Evolutionary conservation across 2,888 invertebrate genomes (phyloP).

Genomic region (Epinotia brunnichana): DNA sequence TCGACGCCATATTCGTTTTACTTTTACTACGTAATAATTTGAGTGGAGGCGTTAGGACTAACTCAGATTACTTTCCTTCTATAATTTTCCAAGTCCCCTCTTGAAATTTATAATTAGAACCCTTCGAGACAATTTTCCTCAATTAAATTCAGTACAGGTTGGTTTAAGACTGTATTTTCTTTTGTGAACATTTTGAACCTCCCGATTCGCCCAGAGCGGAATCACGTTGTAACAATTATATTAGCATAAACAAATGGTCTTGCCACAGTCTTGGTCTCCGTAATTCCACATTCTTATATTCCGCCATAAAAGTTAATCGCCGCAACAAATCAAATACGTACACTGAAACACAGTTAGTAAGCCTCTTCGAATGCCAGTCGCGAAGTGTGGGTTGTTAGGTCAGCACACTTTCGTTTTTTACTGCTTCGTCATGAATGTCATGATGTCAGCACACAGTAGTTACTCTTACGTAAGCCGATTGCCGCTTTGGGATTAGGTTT

Average conservation of each 20-base stretch:
- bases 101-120: constrained; percentile 8
- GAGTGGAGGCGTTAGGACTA: constrained; percentile 20
- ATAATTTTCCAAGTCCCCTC: constrained; percentile 12
- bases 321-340: constrained; percentile 38
- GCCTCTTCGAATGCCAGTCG: constrained; percentile 47
- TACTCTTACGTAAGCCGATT: constrained; percentile 37
- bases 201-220: neutral
- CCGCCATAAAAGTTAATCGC: constrained; percentile 34
- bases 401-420: constrained; percentile 58
- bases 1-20: constrained; percentile 33
- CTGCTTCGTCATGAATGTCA: constrained; percentile 43
- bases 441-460: constrained; percentile 39
- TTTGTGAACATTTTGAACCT: neutral
- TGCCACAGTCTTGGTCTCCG: constrained; percentile 11
- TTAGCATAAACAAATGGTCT: constrained; percentile 35
- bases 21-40: constrained; percentile 31
- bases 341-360: constrained; percentile 23
- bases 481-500: constrained; percentile 30
- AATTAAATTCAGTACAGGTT: constrained; percentile 5
- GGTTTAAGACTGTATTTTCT: constrained; percentile 4
- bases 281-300: constrained; percentile 21
- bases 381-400: constrained; percentile 49
- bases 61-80: constrained; percentile 2
- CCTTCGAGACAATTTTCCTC: neutral
- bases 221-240: constrained; percentile 16